Evolutionary conservation across 2,797 vertebrate species (phyloP).

Genomic region (Spinibarbus caldwelli): DNA sequence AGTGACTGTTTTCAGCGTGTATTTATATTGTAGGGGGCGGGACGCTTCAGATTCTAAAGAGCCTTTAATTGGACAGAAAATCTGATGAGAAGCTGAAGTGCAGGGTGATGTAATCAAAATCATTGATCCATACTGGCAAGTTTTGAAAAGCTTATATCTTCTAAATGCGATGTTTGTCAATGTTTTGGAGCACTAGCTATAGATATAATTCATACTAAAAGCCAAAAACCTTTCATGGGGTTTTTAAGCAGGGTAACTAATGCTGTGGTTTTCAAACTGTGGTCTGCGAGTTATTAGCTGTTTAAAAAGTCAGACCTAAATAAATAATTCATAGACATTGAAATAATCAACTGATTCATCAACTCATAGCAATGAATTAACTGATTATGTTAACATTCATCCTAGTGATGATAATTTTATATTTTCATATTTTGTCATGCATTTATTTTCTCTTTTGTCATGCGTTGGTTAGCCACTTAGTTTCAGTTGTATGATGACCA

Average conservation of each 20-base stretch:
- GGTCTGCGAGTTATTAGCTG: neutral
- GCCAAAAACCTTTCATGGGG: neutral
- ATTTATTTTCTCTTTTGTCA: neutral
- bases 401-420: neutral
- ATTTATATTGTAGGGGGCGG: too few species aligned
- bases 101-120: neutral
- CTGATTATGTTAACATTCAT: neutral
- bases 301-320: neutral
- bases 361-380: neutral
- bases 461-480: neutral
- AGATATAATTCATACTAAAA: too few species aligned
- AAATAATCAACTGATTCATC: neutral
- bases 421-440: neutral
- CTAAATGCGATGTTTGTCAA: neutral
- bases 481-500: neutral
- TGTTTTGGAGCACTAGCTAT: neutral
- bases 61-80: neutral
- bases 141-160: neutral
- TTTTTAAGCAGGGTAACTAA: neutral
- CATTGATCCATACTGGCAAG: neutral
- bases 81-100: neutral
- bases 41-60: neutral
- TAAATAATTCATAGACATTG: neutral
- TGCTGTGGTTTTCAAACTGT: neutral
- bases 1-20: too few species aligned